Conservation (phyloP, 1,140 invertebrate species). For the Trinorchestia longiramus region DNA sequence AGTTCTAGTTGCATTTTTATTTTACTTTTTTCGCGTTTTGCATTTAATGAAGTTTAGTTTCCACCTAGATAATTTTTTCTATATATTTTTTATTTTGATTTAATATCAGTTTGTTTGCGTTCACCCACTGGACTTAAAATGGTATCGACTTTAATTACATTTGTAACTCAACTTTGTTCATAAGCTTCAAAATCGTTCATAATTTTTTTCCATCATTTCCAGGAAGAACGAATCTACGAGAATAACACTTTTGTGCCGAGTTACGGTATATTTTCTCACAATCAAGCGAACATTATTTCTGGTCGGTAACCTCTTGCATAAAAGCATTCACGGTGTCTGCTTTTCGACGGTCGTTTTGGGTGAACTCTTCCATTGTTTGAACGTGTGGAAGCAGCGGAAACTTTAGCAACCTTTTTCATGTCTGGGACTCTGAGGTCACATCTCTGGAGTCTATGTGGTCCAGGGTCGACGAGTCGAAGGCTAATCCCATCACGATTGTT, state of each 20-base stretch:
- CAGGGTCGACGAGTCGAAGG: background rate
- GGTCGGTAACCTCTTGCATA: background rate
- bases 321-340: background rate
- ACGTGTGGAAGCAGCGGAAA: background rate
- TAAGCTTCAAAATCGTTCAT: background rate
- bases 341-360: background rate
- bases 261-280: background rate
- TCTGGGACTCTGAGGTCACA: background rate
- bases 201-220: background rate
- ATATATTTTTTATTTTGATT: background rate
- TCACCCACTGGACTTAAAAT: background rate
- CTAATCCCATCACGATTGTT: background rate
- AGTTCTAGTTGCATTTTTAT: background rate
- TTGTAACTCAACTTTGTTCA: background rate
- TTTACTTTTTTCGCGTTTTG: background rate
- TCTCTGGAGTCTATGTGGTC: conserved; percentile 6
- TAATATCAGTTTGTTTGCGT: background rate
- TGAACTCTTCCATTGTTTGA: background rate
- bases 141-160: background rate
- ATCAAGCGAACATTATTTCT: background rate
- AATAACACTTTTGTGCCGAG: background rate
- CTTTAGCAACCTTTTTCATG: background rate
- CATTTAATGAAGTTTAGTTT: background rate
- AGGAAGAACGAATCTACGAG: background rate
- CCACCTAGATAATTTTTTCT: background rate